Conservation (phyloP, 2,888 invertebrate genomes). For the Synergus itoensis region DNA sequence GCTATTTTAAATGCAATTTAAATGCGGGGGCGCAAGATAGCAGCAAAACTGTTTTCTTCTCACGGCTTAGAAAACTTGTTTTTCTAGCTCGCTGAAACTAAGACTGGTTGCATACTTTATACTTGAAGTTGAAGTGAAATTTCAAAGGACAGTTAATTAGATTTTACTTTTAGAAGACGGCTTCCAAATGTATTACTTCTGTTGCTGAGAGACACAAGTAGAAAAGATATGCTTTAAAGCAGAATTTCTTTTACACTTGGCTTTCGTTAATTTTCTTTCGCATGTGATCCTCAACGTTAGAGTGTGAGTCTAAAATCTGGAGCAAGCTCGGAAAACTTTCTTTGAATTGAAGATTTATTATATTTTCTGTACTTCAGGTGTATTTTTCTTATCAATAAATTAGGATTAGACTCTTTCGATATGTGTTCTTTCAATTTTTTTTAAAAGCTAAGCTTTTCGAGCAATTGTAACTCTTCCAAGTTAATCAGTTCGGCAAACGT, state of each 20-base stretch:
- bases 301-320: constrained; percentile 1
- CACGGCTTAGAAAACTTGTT: constrained; percentile 11
- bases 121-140: neutral
- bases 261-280: constrained; percentile 10
- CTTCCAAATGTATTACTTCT: constrained; percentile 2
- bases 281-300: neutral
- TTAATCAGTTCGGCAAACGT: neutral
- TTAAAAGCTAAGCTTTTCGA: neutral
- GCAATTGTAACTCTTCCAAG: neutral
- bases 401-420: neutral
- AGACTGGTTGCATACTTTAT: neutral
- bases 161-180: constrained; percentile 1
- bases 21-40: neutral
- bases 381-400: neutral
- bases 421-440: neutral
- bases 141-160: constrained; percentile 9
- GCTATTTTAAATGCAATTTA: constrained; percentile 22
- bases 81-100: neutral
- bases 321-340: neutral
- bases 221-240: neutral
- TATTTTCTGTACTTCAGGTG: neutral
- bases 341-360: neutral
- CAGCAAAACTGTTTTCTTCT: neutral
- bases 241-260: constrained; percentile 11
- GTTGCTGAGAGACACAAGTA: neutral